These are phyloP conservation scores for Aeoliscus strigatus DNA, from an alignment of 2,797 vertebrate genomes.

Conservation along the genomic window DNA sequence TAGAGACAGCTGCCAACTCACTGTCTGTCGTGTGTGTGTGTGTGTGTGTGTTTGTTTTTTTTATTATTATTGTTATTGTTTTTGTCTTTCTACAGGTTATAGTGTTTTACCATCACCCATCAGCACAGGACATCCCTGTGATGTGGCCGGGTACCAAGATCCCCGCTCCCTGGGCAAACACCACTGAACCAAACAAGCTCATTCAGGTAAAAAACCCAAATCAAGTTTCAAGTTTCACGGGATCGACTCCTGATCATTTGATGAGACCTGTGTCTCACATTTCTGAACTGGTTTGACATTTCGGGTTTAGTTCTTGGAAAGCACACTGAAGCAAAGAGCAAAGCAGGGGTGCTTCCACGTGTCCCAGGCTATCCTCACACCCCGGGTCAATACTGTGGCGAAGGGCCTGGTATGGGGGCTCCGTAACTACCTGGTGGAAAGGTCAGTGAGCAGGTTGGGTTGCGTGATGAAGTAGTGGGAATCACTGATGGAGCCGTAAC, in stretches of 20 bases:
- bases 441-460: conserved; percentile 61
- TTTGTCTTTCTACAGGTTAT: conserved; percentile 73
- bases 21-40: no score
- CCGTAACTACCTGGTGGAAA: conserved; percentile 89
- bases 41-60: no score
- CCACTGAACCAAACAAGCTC: conserved; percentile 86
- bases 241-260: not conserved
- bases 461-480: not conserved
- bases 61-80: no score
- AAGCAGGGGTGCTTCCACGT: conserved; percentile 88
- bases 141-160: conserved; percentile 95
- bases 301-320: conserved; percentile 81
- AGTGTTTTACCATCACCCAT: conserved; percentile 90
- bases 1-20: no score
- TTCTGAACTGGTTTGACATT: conserved; percentile 5
- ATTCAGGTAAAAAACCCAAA: conserved; percentile 63
- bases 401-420: conserved; percentile 85
- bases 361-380: conserved; percentile 95
- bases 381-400: conserved; percentile 84
- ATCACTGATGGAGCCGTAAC: not conserved
- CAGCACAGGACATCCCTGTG: conserved; percentile 71
- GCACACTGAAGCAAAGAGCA: conserved; percentile 82
- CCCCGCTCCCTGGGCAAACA: conserved; percentile 97
- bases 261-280: no score
- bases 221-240: no score